Conservation (phyloP, 2,888 invertebrate genomes). For the Limnephilus auricula region DNA sequence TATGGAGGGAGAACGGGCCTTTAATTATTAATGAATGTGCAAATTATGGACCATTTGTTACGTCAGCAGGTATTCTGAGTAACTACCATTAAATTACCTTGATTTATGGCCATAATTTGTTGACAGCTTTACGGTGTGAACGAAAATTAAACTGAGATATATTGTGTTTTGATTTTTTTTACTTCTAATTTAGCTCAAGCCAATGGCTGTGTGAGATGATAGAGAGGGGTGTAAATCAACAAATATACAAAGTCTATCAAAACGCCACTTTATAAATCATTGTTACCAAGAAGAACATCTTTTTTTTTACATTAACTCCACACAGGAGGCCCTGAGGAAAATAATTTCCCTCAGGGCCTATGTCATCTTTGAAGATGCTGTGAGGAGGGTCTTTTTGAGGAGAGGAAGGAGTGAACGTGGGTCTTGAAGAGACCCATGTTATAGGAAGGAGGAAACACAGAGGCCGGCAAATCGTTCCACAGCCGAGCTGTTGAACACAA, state of each 20-base stretch:
- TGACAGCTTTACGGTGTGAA: slow-evolving; percentile 2
- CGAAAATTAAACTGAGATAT: neutral
- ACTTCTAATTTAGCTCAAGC: neutral
- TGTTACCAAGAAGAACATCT: neutral
- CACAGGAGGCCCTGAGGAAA: no score
- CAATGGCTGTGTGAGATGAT: neutral
- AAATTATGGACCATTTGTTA: slow-evolving; percentile 26
- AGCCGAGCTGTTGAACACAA: no score
- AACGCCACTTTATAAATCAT: neutral
- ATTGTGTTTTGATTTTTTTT: neutral
- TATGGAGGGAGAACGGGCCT: neutral
- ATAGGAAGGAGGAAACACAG: no score
- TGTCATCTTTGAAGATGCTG: no score
- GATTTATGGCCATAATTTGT: slow-evolving; percentile 14
- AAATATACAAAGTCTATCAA: neutral
- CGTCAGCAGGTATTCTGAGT: neutral
- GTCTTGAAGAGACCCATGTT: no score
- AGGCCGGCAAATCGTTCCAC: no score
- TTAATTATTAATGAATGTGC: slow-evolving; percentile 29
- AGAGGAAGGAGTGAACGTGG: no score
- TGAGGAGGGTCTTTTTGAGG: no score
- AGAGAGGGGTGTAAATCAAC: neutral
- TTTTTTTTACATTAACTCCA: no score
- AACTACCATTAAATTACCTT: slow-evolving; percentile 4
- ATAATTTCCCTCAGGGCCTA: no score